A percentile compares a stretch with the other conserved stretches of the same genome.
Conservation (phyloP, 2,113 vertebrate genomes). For the Rutilus rutilus region DNA sequence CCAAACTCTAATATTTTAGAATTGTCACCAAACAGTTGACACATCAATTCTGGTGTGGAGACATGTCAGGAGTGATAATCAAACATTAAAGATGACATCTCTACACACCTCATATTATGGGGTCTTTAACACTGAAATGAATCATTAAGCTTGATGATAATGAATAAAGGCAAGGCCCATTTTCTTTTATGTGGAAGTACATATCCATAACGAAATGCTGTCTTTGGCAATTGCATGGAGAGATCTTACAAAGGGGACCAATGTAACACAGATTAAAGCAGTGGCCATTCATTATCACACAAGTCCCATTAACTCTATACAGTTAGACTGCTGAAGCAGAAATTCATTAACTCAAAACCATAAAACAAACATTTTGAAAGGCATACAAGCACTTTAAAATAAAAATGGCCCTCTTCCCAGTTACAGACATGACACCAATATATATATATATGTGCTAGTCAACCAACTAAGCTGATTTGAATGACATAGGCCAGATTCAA, state of each 20-base stretch:
- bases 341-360: slow-evolving; percentile 14
- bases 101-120: slow-evolving; percentile 14
- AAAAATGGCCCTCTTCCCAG: not conserved
- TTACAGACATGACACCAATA: not conserved
- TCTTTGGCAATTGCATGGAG: not conserved
- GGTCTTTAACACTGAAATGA: slow-evolving; percentile 40
- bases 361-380: not conserved
- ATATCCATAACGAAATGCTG: slow-evolving; percentile 28
- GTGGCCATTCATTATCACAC: slow-evolving; percentile 34
- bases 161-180: slow-evolving; percentile 14
- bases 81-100: slow-evolving; percentile 11
- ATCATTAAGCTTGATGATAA: slow-evolving; percentile 16
- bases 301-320: slow-evolving; percentile 17
- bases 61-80: slow-evolving; percentile 7
- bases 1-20: not conserved
- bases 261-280: slow-evolving; percentile 11
- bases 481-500: not conserved
- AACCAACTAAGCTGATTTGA: not conserved
- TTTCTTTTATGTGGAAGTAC: slow-evolving; percentile 25
- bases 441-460: not conserved
- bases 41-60: not conserved
- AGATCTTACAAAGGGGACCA: slow-evolving; percentile 42
- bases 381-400: not conserved
- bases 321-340: slow-evolving; percentile 1
- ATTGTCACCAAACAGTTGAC: not conserved